These are phyloP conservation scores for Macaria notata DNA, from an alignment of 2,888 invertebrate species.

Conservation along the genomic window DNA sequence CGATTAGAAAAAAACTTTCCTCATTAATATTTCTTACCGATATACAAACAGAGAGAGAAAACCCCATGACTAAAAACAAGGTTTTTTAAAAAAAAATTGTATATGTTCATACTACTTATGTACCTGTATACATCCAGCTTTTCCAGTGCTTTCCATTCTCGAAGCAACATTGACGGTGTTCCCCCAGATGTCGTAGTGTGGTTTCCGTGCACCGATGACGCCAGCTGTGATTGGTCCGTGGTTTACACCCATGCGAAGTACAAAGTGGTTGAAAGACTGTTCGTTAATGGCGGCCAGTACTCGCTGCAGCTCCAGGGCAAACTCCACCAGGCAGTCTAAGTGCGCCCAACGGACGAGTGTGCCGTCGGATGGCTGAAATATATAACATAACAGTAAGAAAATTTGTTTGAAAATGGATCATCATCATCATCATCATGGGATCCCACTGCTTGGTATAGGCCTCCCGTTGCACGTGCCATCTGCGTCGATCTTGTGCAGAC, in stretches of 20 bases:
- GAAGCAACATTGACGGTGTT: conserved; percentile 99
- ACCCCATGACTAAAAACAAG: too few relatives aligned
- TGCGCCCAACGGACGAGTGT: conserved; percentile 91
- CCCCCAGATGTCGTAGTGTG: conserved; percentile 98
- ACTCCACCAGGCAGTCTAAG: conserved; percentile 92
- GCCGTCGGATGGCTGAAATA: conserved; percentile 85
- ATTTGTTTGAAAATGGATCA: not conserved
- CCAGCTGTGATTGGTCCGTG: conserved; percentile 98
- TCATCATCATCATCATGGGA: too few relatives aligned
- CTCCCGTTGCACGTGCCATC: too few relatives aligned
- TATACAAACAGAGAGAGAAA: too few relatives aligned
- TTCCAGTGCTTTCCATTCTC: conserved; percentile 98
- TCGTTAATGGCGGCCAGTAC: conserved; percentile 96
- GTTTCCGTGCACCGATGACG: conserved; percentile 96
- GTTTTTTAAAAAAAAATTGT: too few relatives aligned
- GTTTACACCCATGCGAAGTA: conserved; percentile 96
- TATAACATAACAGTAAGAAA: not conserved
- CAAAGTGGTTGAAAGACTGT: conserved; percentile 97
- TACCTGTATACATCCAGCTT: conserved; percentile 97
- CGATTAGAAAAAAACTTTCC: too few relatives aligned
- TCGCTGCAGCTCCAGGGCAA: conserved; percentile 94
- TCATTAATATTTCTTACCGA: too few relatives aligned
- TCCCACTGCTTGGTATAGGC: too few relatives aligned
- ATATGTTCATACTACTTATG: too few relatives aligned
- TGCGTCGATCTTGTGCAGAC: too few relatives aligned